Evolutionary conservation across 2,888 invertebrate genomes (phyloP), one percentile per base, ranked within the genome.

Genomic region (Laothoe populi): DNA sequence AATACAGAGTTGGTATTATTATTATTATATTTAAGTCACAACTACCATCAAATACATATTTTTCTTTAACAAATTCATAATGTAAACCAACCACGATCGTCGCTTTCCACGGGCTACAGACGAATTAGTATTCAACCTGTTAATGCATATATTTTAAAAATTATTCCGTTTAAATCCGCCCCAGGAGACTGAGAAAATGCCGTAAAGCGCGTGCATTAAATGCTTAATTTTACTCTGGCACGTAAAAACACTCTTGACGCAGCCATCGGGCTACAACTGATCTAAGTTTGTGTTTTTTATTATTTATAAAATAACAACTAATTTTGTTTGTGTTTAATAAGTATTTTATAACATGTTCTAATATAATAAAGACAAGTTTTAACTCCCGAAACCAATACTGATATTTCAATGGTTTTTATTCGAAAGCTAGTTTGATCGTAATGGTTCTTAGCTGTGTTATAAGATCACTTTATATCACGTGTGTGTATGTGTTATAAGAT

Each of bases 181-280:
- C 35, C 53, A 19, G 53, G 53, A 49, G 53, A 53, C 49, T n/a
- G 10, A 35, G 53, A 31, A 7, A 11, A 19, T 35, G 35, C 35
- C 35, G 35, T 53, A 53, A 53, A 53, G 35, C 53, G n/a, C 35
- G 53, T 53, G 35, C 53, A 19, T 35, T 53, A 35, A 35, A 53
- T 53, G 53, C 53, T 35, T 53, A 53, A 53, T 53, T 53, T 53
- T 53, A 53, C 53, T 13, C 19, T 11, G 53, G 35, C 53, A 53
- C 53, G 53, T 53, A 53, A 35, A 49, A 53, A 53, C 35, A 19
- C 53, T 53, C 19, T 11, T 24, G 24, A 26, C 48, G 26, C 53
- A n/a, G 49, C 49, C 31, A 49, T 19, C 19, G 19, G 53, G 11
- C 19, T 21, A 44, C 8, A 19, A 19, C 8, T 44, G 19, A 8